Base-by-base conservation (phyloP, 2,113 vertebrate genomes). In the Cichladusa arquata region DNA sequence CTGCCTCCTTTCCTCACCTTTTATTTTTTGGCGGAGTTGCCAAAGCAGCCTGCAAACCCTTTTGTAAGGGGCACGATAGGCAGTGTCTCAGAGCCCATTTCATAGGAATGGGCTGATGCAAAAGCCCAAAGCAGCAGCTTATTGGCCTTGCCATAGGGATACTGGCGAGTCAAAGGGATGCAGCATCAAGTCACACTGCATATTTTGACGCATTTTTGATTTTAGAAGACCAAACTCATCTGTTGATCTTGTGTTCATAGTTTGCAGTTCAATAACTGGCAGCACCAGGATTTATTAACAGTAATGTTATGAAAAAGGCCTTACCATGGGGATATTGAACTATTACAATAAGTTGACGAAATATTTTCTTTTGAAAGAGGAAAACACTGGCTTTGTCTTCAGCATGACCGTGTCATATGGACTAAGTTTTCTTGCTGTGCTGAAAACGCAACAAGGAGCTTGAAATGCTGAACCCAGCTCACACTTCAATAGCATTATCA, bases 381-480 rank as follows among this genome's bases (percentile, higher is more conserved):
- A 92, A 83, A 83, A 92, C 56, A 56, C 92, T 81, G 76, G 48
- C 76, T 95, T 94, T 96, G 82, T 93, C 85, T 93, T 31, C 78
- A 67, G 61, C 36, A 17, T 58, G 80, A 58, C 88, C 1, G 0
- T 90, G 79, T 95, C 74, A 31, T 92, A 70, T 31, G 83, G 93
- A 50, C 80, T 50, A 14, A 25, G 40, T 93, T 96, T 94, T 67
- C 84, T 89, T 48, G 78, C 85, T 73, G 82, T 1, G 22, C 76
- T 95, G 91, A 69, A 94, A 95, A 95, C 94, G 90, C 92, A 86
- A 10, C 1, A 20, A 81, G 78, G 69, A 92, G 67, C 88, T 94
- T 84, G 81, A 96, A 96, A 89, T 83, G 87, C 95, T 66, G 72
- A 86, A 91, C 86, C 88, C 92, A 64, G 79, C 92, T 96, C 91